These are phyloP conservation scores for Nemapogon koenigi DNA, from an alignment of 2,888 invertebrate genomes.

Conservation along the genomic window DNA sequence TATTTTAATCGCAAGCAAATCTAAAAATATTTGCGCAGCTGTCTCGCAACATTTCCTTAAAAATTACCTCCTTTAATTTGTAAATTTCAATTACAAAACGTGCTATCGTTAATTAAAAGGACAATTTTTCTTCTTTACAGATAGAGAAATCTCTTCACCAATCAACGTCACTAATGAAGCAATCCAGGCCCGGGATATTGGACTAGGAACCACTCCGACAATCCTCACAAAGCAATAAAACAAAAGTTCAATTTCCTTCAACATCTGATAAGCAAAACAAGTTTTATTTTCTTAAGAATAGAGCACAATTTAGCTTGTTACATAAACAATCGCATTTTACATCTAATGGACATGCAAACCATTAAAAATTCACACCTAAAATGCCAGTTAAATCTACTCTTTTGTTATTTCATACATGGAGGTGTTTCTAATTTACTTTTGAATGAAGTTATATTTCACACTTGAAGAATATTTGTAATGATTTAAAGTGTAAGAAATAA, in stretches of 20 bases:
- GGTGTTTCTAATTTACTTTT: no score
- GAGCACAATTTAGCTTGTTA: slow-evolving; percentile 6
- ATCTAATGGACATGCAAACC: slow-evolving; percentile 39
- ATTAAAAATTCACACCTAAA: slow-evolving; percentile 42
- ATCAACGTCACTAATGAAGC: slow-evolving; percentile 56
- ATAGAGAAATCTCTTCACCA: slow-evolving; percentile 40
- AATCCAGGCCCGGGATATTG: slow-evolving; percentile 58
- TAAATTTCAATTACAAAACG: no score
- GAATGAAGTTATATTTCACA: slow-evolving; percentile 48
- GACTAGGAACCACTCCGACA: slow-evolving; percentile 43
- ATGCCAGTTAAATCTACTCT: slow-evolving; percentile 47
- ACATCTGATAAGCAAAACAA: no score
- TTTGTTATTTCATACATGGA: no score
- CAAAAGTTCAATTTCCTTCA: slow-evolving; percentile 25
- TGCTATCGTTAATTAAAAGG: slow-evolving; percentile 19
- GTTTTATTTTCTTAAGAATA: slow-evolving; percentile 24
- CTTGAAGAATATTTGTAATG: slow-evolving; percentile 37
- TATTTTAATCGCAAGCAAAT: no score
- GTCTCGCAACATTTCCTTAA: no score
- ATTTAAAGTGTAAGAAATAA: neutral
- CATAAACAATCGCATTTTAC: slow-evolving; percentile 4
- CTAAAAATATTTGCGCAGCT: no score
- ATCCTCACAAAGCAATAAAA: slow-evolving; percentile 26
- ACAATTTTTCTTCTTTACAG: slow-evolving; percentile 43
- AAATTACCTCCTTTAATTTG: no score